Evolutionary conservation across 2,888 invertebrate species (phyloP), one percentile per base, ranked within the genome.

Genomic region (Molanna angustata): DNA sequence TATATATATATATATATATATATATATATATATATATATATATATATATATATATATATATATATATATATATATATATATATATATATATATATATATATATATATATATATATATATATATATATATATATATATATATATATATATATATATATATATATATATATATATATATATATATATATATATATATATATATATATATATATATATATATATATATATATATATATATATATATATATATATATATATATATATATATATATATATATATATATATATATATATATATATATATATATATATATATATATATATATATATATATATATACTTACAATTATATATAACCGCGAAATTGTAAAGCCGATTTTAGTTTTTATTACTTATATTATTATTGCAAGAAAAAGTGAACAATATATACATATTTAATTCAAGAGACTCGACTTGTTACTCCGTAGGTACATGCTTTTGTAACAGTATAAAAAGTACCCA

Each of bases 11-110:
- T n/a, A n/a, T n/a, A n/a, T n/a, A n/a, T n/a, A n/a, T n/a, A n/a
- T n/a, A n/a, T n/a, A n/a, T n/a, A n/a, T n/a, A n/a, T n/a, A n/a
- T n/a, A n/a, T n/a, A n/a, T n/a, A n/a, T n/a, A n/a, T n/a, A n/a
- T n/a, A n/a, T n/a, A n/a, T n/a, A n/a, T n/a, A n/a, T n/a, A n/a
- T n/a, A n/a, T n/a, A n/a, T n/a, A n/a, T n/a, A n/a, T n/a, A 6
- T 44, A 27, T 32, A 27, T 32, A 44, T 6, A 44, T 45, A 41
- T 27, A 44, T 32, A 44, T 44, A 27, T 44, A 44, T 27, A 44
- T 44, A 44, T 44, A 44, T 27, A 44, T 44, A 44, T 27, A 44
- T 44, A 44, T 31, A 44, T 44, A 44, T 27, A 31, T 44, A 44
- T 44, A 31, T 44, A 44, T 27, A 44, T 44, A 44, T 44, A 16